Evolutionary conservation across 2,113 vertebrate genomes (phyloP).

Genomic region (Tetraodon nigroviridis): DNA sequence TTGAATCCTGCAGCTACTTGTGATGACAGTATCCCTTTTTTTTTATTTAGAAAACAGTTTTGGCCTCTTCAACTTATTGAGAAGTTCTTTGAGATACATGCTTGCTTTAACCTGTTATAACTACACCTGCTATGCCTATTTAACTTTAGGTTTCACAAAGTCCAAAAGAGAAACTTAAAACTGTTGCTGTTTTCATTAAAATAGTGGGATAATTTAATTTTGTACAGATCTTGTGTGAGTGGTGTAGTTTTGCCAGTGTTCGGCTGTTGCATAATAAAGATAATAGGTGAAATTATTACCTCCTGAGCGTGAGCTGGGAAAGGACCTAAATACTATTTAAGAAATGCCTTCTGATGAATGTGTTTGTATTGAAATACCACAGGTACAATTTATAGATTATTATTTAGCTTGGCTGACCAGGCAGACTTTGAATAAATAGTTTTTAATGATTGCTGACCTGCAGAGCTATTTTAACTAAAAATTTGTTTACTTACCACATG

Average conservation of each 20-base stretch:
- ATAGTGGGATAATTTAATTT: neutral
- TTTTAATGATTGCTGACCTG: neutral
- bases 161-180: constrained; percentile 1
- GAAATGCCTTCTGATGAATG: constrained; percentile 21
- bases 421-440: neutral
- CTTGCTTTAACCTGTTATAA: too few relatives aligned
- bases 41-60: too few relatives aligned
- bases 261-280: constrained; percentile 56
- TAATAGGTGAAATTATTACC: constrained; percentile 50
- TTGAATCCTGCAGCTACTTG: too few relatives aligned
- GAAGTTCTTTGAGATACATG: too few relatives aligned
- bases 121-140: neutral
- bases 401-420: constrained; percentile 9
- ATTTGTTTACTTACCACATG: constrained; percentile 22
- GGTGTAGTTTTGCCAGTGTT: constrained; percentile 21
- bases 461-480: neutral
- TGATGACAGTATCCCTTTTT: too few relatives aligned
- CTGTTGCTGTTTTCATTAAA: constrained; percentile 2
- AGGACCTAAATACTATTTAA: constrained; percentile 39
- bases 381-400: neutral
- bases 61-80: too few relatives aligned
- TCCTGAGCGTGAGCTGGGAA: constrained; percentile 33
- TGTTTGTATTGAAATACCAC: constrained; percentile 24
- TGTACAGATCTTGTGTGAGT: constrained; percentile 20
- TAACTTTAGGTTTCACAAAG: constrained; percentile 3